Evolutionary conservation across 2,113 vertebrate genomes (phyloP).

Genomic region (Pristiophorus japonicus): DNA sequence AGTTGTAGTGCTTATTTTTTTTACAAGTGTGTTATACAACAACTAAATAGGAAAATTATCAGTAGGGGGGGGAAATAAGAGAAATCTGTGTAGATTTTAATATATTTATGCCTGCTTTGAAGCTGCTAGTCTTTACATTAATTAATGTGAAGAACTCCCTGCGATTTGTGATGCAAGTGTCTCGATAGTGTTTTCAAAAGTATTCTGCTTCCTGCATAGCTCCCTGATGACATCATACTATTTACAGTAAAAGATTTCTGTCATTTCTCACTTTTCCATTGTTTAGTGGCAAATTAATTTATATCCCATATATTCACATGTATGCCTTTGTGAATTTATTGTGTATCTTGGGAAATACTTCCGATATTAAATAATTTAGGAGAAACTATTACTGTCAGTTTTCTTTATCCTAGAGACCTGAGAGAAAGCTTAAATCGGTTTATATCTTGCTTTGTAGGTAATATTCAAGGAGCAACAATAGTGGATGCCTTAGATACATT

Average conservation of each 20-base stretch:
- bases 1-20: neutral
- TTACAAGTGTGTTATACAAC: neutral
- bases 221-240: too few species aligned
- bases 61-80: neutral
- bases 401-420: neutral
- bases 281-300: neutral
- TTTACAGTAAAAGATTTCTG: neutral
- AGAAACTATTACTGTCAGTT: neutral
- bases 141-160: too few species aligned
- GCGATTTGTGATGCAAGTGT: neutral
- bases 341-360: neutral
- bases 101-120: neutral
- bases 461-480: constrained; percentile 89
- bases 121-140: too few species aligned
- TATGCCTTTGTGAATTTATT: neutral
- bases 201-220: neutral
- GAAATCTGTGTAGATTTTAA: neutral
- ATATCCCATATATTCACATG: neutral
- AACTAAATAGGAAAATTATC: neutral
- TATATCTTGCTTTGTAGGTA: constrained; percentile 58
- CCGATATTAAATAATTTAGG: neutral
- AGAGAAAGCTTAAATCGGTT: constrained; percentile 23
- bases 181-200: neutral
- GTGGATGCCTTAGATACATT: constrained; percentile 91
- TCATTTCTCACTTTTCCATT: neutral